Conservation (phyloP, 1,140 invertebrate genomes). For the Chionoecetes opilio region DNA sequence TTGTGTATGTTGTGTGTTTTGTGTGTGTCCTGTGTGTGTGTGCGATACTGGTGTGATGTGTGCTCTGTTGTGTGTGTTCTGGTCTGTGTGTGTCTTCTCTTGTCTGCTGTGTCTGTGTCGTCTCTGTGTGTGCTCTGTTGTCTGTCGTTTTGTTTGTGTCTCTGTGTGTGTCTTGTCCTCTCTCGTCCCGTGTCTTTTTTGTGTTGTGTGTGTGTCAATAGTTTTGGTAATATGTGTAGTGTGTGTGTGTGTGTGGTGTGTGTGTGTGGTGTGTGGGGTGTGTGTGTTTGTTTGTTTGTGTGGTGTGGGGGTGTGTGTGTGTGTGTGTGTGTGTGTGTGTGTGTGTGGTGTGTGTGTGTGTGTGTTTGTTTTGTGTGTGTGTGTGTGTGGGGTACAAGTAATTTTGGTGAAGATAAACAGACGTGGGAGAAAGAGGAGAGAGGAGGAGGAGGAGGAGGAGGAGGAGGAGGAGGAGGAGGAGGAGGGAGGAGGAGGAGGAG, state of each 20-base stretch:
- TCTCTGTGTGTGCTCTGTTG: too few species aligned
- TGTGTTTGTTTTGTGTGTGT: not conserved
- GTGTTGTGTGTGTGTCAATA: too few species aligned
- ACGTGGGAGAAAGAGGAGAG: not conserved
- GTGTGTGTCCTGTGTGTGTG: not conserved
- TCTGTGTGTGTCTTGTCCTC: too few species aligned
- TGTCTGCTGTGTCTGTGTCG: too few species aligned
- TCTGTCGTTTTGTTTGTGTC: too few species aligned
- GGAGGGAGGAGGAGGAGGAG: not conserved
- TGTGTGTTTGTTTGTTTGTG: not conserved
- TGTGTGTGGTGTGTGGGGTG: slow-evolving; percentile 18
- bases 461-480: not conserved
- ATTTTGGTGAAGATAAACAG: not conserved
- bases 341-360: not conserved
- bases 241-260: slow-evolving; percentile 16
- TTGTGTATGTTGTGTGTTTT: not conserved
- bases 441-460: not conserved
- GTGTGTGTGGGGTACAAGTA: not conserved
- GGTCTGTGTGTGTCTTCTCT: too few species aligned
- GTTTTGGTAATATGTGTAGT: not conserved
- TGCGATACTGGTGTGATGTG: too few species aligned
- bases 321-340: slow-evolving; percentile 18
- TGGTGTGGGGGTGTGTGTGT: not conserved
- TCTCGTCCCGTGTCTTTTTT: too few species aligned
- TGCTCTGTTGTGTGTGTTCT: not conserved